Base-by-base conservation (phyloP, 2,113 vertebrate species). In the Oostethus manadensis region DNA sequence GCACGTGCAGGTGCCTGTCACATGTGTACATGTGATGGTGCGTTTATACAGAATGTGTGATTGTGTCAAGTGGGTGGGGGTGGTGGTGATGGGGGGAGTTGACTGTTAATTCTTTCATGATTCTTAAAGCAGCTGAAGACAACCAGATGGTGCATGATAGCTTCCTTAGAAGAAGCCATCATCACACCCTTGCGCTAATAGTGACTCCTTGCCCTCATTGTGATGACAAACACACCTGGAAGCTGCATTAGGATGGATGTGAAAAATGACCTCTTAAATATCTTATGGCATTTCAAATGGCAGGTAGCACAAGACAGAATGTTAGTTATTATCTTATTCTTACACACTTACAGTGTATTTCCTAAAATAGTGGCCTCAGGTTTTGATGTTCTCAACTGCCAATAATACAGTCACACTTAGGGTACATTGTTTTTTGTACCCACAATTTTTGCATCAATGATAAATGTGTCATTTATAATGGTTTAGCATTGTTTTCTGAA, bases 71-170 rank as follows among this genome's bases (percentile, higher is more conserved):
- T 57, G 56, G 3, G 1, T 53, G 55, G n/a, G 67, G 68, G 56
- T 47, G 61, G 67, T 64, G 61, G 68, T 66, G 44, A 51, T 26
- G 70, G 15, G 53, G 23, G 56, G 40, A 55, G 58, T 50, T 45
- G 62, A 60, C 62, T 71, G 78, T 76, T 79, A 50, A 81, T 66
- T 78, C 77, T 78, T 76, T 75, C 68, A 73, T 46, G 80, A 79
- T 73, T 81, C 70, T 71, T 68, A 64, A 79, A 78, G 75, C 74
- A 79, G 74, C 77, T 79, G 75, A 73, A 71, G 79, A 82, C 70
- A 62, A 84, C 79, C 84, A 88, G 84, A 84, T 88, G 86, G 68
- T 64, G 76, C 64, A 51, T 64, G 72, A 76, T 80, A 62, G 63
- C 68, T 69, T n/a, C 61, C 78, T 78, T 48, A 70, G 74, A 80